phyloP scores from a whole-genome alignment of 2,113 vertebrate genomes.

The Nansenia antarctica region DNA sequence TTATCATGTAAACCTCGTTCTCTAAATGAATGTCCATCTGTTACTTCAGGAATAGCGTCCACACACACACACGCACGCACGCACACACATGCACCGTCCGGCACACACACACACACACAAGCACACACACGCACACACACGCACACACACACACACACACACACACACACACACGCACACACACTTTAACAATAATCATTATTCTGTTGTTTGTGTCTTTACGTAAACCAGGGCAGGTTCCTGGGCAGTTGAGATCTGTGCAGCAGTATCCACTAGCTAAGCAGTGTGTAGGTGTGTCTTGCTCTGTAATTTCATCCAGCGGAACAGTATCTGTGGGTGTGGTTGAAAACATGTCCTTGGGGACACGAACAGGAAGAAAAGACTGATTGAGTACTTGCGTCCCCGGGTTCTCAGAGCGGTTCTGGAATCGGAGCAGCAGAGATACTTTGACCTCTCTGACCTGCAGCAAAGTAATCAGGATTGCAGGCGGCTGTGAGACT shows the following conservation, averaged over 20 bases:
- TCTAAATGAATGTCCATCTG: slow-evolving; percentile 66
- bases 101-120: not conserved
- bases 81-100: not conserved
- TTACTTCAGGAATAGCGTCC: slow-evolving; percentile 4
- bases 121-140: not conserved
- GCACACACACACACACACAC: not conserved
- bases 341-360: not conserved
- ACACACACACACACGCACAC: not conserved
- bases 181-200: not conserved
- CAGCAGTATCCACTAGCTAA: not conserved
- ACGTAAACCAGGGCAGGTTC: not conserved
- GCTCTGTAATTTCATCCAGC: not conserved
- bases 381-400: not conserved
- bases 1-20: slow-evolving; percentile 54
- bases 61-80: slow-evolving; percentile 5
- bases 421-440: not conserved
- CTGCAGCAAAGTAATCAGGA: not conserved
- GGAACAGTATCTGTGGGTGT: not conserved
- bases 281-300: not conserved
- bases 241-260: too few relatives aligned
- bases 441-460: too few relatives aligned
- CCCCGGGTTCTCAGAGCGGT: not conserved
- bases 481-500: not conserved
- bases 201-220: not conserved
- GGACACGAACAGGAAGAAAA: not conserved